Percentiles rank a stretch among this genome's conserved stretches.
phyloP scores from a whole-genome alignment of 2,113 vertebrate genomes.

The Solea solea region DNA sequence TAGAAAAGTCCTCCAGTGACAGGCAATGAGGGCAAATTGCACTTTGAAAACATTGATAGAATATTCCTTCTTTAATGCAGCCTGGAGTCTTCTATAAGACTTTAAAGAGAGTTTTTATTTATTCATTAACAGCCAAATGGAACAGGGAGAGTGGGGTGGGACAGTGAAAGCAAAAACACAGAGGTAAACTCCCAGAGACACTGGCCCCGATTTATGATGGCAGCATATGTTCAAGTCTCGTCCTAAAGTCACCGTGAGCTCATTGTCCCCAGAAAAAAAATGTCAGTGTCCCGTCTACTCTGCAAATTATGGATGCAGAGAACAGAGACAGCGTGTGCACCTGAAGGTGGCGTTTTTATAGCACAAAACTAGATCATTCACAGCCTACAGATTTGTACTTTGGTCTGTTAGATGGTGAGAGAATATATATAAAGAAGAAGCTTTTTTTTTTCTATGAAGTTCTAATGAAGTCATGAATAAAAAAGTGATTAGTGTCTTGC shows the following conservation, averaged over 20 bases:
- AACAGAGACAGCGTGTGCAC: conserved; percentile 31
- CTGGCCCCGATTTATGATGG: conserved; percentile 67
- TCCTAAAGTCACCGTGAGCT: conserved; percentile 29
- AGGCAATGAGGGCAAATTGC: conserved; percentile 39
- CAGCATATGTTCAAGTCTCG: conserved; percentile 59
- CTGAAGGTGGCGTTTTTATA: conserved; percentile 23
- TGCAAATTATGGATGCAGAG: not conserved
- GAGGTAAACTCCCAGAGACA: conserved; percentile 63
- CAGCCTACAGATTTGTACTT: conserved; percentile 8
- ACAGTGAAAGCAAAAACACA: conserved; percentile 48
- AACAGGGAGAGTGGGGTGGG: conserved; percentile 64
- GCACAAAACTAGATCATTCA: conserved; percentile 24
- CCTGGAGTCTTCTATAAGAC: conserved; percentile 61
- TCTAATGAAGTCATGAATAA: conserved; percentile 32
- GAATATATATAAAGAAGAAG: not conserved
- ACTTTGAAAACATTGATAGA: conserved; percentile 59
- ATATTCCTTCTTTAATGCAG: conserved; percentile 59
- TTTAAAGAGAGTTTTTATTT: conserved; percentile 75
- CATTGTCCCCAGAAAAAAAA: conserved; percentile 23
- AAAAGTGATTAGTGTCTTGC: not conserved
- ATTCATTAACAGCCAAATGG: conserved; percentile 76
- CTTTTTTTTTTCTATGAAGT: conserved; percentile 9
- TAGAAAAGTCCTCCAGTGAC: conserved; percentile 25
- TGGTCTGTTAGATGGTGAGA: not conserved
- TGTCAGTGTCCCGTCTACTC: conserved; percentile 11